Evolutionary conservation across 2,113 vertebrate species (phyloP), one percentile per base, ranked within the genome.

Genomic region (Gila orcuttii): DNA sequence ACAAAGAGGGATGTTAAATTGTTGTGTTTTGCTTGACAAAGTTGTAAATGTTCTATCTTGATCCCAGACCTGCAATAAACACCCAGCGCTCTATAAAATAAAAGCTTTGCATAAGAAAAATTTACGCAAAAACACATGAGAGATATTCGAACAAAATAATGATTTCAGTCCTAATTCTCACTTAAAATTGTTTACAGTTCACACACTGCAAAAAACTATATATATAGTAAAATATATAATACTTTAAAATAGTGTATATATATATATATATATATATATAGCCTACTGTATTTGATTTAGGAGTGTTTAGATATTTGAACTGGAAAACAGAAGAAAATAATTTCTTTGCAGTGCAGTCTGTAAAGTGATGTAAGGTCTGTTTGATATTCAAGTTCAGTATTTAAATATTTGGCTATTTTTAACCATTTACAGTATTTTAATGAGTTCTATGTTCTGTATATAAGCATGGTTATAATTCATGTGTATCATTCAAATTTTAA

Each of bases 31-130:
- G 17, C 45, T 82, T 76, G 39, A 64, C 89, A 80, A 60, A 12
- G 25, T 21, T 57, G 62, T 89, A 81, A 86, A 88, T 83, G 15
- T 83, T 50, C 15, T 83, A n/a, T 52, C 39, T 69, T n/a, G 77
- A 74, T 85, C 66, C 86, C 13, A 75, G 11, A 74, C 74, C 62
- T 87, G 80, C 45, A 88, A 45, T 81, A 60, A 80, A 82, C 89
- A 90, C 79, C 45, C 82, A 89, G 47, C 76, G 55, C n/a, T 68
- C 86, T 92, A 89, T 59, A 10, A 76, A 79, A 90, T 15, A 17
- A 90, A 86, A 6, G 4, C 10, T 42, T 73, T n/a, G 21, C 6
- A 45, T 13, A 3, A 75, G 71, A 75, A 75, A 25, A 25, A 75
- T 4, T 0, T 2, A 74, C 42, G 28, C 12, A 6, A n/a, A 25